Evolutionary conservation across 2,113 vertebrate genomes (phyloP).

Genomic region (Macaca mulatta): DNA sequence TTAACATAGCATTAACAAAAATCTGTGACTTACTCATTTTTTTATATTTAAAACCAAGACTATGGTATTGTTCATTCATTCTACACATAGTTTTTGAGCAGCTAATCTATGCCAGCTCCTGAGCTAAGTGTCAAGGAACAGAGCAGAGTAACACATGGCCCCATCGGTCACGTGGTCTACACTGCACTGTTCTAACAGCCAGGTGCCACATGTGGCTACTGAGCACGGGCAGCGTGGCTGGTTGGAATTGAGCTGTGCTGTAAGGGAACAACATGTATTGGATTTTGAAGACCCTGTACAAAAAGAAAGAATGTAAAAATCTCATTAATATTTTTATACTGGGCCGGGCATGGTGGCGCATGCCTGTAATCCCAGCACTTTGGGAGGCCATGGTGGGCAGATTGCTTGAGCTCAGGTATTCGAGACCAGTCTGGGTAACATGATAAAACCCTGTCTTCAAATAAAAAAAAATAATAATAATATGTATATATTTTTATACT

Average conservation of each 20-base stretch:
- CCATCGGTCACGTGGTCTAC: not conserved
- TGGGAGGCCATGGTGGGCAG: not conserved
- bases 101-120: not conserved
- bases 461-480: not conserved
- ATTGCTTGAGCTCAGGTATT: not conserved
- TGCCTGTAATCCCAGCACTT: not conserved
- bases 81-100: not conserved
- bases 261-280: not conserved
- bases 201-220: not conserved
- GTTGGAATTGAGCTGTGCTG: not conserved
- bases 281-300: not conserved
- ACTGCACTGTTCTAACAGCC: fast-evolving
- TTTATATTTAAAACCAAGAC: not conserved
- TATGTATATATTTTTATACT: no score
- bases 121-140: not conserved
- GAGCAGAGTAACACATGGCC: not conserved
- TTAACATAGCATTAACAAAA: not conserved
- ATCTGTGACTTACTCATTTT: not conserved
- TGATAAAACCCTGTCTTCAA: not conserved
- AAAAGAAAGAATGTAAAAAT: not conserved
- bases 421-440: not conserved
- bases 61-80: not conserved
- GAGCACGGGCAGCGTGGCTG: not conserved
- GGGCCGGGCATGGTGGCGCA: not conserved
- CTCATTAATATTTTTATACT: not conserved